Conservation (phyloP, 1,140 invertebrate species). For the Matsumurasca onukii region DNA sequence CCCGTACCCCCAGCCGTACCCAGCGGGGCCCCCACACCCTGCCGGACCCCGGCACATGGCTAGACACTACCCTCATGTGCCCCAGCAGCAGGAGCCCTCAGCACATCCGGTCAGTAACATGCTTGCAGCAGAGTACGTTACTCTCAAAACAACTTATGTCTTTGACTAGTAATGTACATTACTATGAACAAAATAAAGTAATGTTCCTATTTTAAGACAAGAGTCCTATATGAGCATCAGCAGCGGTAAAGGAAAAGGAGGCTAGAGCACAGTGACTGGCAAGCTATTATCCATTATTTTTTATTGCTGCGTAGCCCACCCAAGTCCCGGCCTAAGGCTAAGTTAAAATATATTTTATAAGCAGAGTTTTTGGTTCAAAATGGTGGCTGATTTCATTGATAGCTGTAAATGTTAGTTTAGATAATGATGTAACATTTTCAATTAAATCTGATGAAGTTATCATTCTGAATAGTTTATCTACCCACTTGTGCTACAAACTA, state of each 20-base stretch:
- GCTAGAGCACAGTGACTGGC: not conserved
- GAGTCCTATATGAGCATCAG: too few relatives aligned
- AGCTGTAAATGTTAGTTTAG: not conserved
- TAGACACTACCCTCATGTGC: conserved; percentile 45
- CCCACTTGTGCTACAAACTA: not conserved
- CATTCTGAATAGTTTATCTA: not conserved
- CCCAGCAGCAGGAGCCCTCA: conserved; percentile 31
- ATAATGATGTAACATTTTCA: not conserved
- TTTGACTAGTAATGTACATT: not conserved
- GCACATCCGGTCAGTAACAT: conserved; percentile 24
- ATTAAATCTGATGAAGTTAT: not conserved
- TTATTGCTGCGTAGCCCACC: not conserved
- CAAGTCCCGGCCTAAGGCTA: too few relatives aligned
- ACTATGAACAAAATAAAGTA: not conserved
- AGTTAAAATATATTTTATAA: too few relatives aligned
- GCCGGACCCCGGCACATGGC: conserved; percentile 56
- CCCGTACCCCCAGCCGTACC: conserved; percentile 59
- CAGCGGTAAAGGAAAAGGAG: too few relatives aligned
- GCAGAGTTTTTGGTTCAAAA: too few relatives aligned
- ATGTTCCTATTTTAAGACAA: too few relatives aligned
- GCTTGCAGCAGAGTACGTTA: not conserved
- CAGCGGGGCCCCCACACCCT: conserved; percentile 51
- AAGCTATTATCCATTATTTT: not conserved
- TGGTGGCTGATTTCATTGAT: not conserved
- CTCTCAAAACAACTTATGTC: not conserved